Conservation (phyloP, 2,113 vertebrate species). For the Scomber japonicus region DNA sequence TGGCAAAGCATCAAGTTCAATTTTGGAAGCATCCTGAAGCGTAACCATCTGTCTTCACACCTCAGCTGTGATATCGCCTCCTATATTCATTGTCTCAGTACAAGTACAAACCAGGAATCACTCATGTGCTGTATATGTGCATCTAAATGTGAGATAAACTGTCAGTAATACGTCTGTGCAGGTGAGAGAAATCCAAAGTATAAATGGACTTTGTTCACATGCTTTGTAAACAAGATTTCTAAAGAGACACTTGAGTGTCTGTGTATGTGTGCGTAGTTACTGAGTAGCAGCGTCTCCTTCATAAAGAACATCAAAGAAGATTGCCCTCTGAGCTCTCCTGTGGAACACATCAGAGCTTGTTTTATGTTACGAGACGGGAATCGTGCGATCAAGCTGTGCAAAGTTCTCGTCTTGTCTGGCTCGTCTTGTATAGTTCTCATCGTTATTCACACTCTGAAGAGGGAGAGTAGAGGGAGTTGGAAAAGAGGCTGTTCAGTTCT, state of each 20-base stretch:
- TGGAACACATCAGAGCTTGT: conserved; percentile 29
- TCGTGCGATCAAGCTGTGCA: conserved; percentile 59
- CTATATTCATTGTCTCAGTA: not conserved
- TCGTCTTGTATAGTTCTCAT: conserved; percentile 43
- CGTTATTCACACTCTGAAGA: conserved; percentile 44
- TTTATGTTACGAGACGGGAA: conserved; percentile 13
- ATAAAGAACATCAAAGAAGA: conserved; percentile 24
- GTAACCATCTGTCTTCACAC: not conserved
- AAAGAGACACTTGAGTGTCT: conserved; percentile 7
- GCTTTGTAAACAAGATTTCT: conserved; percentile 16
- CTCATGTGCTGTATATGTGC: too few relatives aligned
- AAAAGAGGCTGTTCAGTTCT: conserved; percentile 27
- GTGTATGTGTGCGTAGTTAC: conserved; percentile 1
- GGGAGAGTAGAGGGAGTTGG: conserved; percentile 2
- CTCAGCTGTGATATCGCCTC: not conserved
- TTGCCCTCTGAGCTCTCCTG: conserved; percentile 22
- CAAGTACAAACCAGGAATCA: not conserved
- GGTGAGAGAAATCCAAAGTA: conserved; percentile 2
- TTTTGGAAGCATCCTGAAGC: conserved; percentile 1
- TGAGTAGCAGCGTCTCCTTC: conserved; percentile 1
- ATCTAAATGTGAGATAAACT: not conserved
- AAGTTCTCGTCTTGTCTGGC: conserved; percentile 29
- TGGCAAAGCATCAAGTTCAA: conserved; percentile 6
- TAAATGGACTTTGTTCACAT: not conserved
- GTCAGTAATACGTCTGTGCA: not conserved